Base-by-base conservation (phyloP, 1,140 invertebrate genomes). In the Ylistrum balloti region DNA sequence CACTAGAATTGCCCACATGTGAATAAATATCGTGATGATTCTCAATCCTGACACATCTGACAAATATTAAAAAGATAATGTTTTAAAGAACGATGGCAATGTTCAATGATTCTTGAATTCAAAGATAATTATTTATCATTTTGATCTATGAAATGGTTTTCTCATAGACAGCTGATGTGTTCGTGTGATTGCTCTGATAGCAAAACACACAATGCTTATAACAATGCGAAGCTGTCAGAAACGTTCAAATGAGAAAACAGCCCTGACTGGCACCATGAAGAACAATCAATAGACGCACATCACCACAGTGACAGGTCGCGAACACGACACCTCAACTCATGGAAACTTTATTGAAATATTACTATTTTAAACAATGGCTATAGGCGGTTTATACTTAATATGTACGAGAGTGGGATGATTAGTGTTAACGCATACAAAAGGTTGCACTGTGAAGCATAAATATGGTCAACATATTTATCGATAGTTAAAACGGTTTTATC, bases 311-410 rank as follows among this genome's bases (percentile, higher is more conserved):
- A 45, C 56, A 74, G 22, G 56, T 28, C 22, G 5, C 22, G 13
- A 74, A n/a, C 56, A 74, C 56, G 56, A 74, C 56, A 74, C 5
- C 56, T 5, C 56, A n/a, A 28, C 22, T 74, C 56, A n/a, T 74
- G 15, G 56, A 74, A n/a, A 74, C 5, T 74, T 28, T 74, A 74
- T 74, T 74, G 56, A 74, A n/a, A n/a, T 74, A 74, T 74, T 28
- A 74, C 56, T 28, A 74, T 74, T 74, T 74, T 28, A 74, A 74
- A 74, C 56, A 74, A 74, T 74, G 56, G 1, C 56, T 74, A 74
- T 74, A 28, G 56, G 56, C n/a, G 56, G 56, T 74, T 74, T 5
- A 28, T 74, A 74, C 56, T 74, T 74, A n/a, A 74, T 74, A 74
- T 74, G 56, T 28, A 28, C n/a, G n/a, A 22, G 56, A 74, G 56